Base-by-base conservation (phyloP, 2,797 vertebrate species). In the Sciaenops ocellatus region DNA sequence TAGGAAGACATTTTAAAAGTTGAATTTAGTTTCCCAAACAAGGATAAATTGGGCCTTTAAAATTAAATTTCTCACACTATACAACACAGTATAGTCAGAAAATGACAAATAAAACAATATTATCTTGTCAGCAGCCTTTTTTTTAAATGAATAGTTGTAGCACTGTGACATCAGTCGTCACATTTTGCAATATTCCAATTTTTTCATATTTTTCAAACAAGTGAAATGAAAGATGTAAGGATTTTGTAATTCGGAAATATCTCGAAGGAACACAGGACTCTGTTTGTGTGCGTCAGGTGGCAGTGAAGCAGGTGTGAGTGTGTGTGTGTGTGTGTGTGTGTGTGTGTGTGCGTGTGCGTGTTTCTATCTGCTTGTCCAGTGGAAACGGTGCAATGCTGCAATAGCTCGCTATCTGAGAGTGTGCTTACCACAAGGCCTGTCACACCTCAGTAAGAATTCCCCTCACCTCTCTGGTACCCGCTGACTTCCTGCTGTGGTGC, bases 381-480 rank as follows among this genome's bases (percentile, higher is more conserved):
- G 91, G 90, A 95, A 95, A 92, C 87, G 85, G 89, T 89, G 83
- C 83, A 89, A 69, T 79, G 70, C 89, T 91, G 90, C 90, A 93
- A 83, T 90, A 87, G 83, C 75, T 85, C 13, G 73, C 83, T 87
- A 78, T 90, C 86, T 93, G 79, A 85, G 73, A 81, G 73, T 86
- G 82, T 85, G 82, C 90, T 84, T 83, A 93, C 92, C 92, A 89
- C 93, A 90, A 86, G 80, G 78, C 85, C 79, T 89, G 85, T 93
- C 90, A 90, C 90, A 92, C 89, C 89, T 92, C 86, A 84, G 76
- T 77, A 68, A 96, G 94, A 96, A 96, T 94, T 95, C 92, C 95
- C 95, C 95, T 95, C 85, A 94, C 90, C 91, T 93, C 90, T 87
- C 82, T 64, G 72, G 89, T 92, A 92, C 93, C 93, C 90, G 83